Evolutionary conservation across 2,113 vertebrate genomes (phyloP).

Genomic region (Pseudorectes ferrugineus): DNA sequence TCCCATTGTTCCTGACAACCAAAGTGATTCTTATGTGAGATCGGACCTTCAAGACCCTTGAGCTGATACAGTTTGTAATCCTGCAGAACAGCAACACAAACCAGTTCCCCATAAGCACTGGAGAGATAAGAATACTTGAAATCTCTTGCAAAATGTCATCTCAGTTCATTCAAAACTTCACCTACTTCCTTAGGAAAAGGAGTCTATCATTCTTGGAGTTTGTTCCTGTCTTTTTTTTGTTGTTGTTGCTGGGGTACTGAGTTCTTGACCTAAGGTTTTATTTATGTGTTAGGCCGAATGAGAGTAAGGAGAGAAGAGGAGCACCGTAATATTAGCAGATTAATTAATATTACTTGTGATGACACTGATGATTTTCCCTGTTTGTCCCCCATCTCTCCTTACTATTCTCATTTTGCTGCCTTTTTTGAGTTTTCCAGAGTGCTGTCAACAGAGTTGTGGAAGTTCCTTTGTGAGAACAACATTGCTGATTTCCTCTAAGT

Average conservation of each 20-base stretch:
- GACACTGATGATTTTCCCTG: neutral
- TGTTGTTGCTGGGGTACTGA: constrained; percentile 8
- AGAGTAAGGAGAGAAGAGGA: constrained; percentile 20
- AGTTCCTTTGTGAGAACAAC: constrained; percentile 22
- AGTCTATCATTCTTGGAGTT: neutral
- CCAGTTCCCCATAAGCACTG: neutral
- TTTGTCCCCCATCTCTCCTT: neutral
- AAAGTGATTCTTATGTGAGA: constrained; percentile 48
- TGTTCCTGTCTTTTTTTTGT: neutral
- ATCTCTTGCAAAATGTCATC: neutral
- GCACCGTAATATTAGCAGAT: neutral
- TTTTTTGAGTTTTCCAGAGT: neutral
- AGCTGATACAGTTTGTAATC: neutral
- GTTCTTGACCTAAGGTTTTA: constrained; percentile 35
- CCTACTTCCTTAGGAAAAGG: constrained; percentile 4
- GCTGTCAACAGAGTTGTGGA: neutral
- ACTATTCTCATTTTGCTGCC: neutral
- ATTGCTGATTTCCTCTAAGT: constrained; percentile 48
- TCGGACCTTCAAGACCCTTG: constrained; percentile 2
- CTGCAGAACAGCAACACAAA: constrained; percentile 42
- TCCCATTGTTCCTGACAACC: constrained; percentile 42
- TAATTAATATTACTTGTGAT: neutral
- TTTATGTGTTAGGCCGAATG: neutral
- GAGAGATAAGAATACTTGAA: neutral
- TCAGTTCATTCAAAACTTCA: neutral